These are phyloP conservation scores for Rhamnusium bicolor DNA, from an alignment of 2,888 invertebrate species.

Conservation along the genomic window DNA sequence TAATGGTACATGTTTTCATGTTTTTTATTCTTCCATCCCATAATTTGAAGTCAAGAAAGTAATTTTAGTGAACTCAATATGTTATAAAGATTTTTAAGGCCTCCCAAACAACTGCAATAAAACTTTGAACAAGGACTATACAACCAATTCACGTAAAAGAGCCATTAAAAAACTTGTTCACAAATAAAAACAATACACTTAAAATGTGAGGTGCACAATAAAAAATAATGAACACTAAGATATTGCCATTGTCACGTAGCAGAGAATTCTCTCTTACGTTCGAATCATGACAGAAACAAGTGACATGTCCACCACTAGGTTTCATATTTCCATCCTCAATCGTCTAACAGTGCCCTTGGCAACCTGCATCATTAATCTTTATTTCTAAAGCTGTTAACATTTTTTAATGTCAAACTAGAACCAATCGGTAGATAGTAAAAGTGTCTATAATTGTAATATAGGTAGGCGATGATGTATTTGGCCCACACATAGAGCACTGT, in stretches of 20 bases:
- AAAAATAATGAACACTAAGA: neutral
- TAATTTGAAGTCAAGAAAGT: neutral
- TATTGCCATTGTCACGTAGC: neutral
- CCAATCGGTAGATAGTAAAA: conserved; percentile 24
- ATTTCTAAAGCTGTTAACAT: conserved; percentile 19
- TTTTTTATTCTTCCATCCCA: neutral
- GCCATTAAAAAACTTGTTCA: neutral
- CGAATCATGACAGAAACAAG: neutral
- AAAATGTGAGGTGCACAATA: neutral
- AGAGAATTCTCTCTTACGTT: neutral
- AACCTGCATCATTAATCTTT: conserved; percentile 10
- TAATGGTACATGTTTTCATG: neutral
- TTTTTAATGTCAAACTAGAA: conserved; percentile 27
- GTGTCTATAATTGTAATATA: conserved; percentile 26
- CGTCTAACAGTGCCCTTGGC: neutral
- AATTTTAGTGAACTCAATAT: neutral
- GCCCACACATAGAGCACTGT: conserved; percentile 26
- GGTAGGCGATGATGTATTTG: conserved; percentile 33
- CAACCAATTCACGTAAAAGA: neutral
- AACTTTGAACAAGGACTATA: neutral
- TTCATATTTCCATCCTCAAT: conserved; percentile 8
- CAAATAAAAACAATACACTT: neutral
- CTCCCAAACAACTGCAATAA: neutral
- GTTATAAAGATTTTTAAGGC: neutral
- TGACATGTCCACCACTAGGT: neutral